phyloP scores from a whole-genome alignment of 2,797 vertebrate genomes.

The Heteromormyrus szaboi region DNA sequence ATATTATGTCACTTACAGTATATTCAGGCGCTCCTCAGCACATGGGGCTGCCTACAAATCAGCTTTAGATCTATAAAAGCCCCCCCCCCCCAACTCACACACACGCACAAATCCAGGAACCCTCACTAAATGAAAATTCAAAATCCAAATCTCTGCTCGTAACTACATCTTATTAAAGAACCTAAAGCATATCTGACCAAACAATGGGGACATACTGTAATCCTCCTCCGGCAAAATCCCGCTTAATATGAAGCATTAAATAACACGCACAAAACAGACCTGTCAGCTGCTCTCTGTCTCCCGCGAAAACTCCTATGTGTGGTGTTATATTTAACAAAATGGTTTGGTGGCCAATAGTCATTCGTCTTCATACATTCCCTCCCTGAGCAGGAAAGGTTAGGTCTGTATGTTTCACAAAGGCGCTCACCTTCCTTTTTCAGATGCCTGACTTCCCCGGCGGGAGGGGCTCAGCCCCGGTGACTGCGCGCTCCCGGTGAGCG shows the following conservation, averaged over 20 bases:
- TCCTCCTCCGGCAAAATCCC: conserved; percentile 65
- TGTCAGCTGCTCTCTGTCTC: conserved; percentile 16
- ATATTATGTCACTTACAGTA: conserved; percentile 65
- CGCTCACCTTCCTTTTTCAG: conserved; percentile 48
- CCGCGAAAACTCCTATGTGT: conserved; percentile 21
- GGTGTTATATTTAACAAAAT: background rate
- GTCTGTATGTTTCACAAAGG: conserved; percentile 52
- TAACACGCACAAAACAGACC: conserved; percentile 70
- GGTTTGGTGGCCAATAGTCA: background rate
- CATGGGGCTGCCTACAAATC: conserved; percentile 74
- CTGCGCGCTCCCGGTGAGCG: conserved; percentile 48
- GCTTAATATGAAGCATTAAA: conserved; percentile 78
- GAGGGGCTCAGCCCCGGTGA: conserved; percentile 56
- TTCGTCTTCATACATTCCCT: conserved; percentile 50
- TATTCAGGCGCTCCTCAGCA: conserved; percentile 61
- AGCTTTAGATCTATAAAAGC: conserved; percentile 75
- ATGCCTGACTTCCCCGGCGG: conserved; percentile 54
- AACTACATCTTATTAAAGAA: conserved; percentile 74
- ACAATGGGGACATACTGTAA: conserved; percentile 46
- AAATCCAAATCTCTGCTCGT: conserved; percentile 77
- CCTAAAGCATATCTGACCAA: conserved; percentile 59
- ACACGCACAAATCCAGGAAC: conserved; percentile 17
- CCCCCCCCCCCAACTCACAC: conserved; percentile 37
- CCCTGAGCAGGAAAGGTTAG: conserved; percentile 53
- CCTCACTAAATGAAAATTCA: conserved; percentile 59